These are phyloP conservation scores for Plectrocnemia conspersa DNA, from an alignment of 1,140 invertebrate species.

Conservation along the genomic window DNA sequence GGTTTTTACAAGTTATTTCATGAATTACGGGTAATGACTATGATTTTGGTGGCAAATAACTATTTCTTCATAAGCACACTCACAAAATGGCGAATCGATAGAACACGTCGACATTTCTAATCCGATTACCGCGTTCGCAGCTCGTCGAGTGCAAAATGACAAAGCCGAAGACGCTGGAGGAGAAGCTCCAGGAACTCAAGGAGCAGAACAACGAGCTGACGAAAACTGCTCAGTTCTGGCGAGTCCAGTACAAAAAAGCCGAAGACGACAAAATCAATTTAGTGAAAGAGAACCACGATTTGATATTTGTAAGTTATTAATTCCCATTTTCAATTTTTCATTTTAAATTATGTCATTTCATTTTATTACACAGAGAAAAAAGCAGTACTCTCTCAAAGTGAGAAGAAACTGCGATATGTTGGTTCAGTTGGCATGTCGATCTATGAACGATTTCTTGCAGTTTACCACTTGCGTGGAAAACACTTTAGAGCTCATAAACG, in stretches of 20 bases:
- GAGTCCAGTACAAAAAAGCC: slow-evolving; percentile 18
- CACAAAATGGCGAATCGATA: too few relatives aligned
- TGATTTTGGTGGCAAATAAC: too few relatives aligned
- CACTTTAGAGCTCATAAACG: slow-evolving; percentile 5
- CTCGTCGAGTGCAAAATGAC: slow-evolving; percentile 11
- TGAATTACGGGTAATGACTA: background rate
- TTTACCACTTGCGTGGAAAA: background rate
- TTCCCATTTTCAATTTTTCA: background rate
- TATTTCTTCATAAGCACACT: too few relatives aligned
- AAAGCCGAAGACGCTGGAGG: slow-evolving; percentile 15
- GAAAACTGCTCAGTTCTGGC: slow-evolving; percentile 16
- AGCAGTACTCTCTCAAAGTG: slow-evolving; percentile 2
- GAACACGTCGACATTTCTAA: too few relatives aligned
- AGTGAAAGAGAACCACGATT: slow-evolving; percentile 25
- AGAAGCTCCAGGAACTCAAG: slow-evolving; percentile 24
- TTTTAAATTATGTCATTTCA: background rate
- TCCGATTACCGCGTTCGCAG: too few relatives aligned
- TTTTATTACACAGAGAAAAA: slow-evolving; percentile 25
- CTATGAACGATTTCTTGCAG: background rate
- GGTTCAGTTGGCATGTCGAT: background rate
- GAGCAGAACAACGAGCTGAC: slow-evolving; percentile 25
- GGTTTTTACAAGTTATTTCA: background rate
- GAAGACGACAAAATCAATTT: slow-evolving; percentile 21
- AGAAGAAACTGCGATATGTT: background rate
- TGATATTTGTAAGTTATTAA: slow-evolving; percentile 10